phyloP scores from a whole-genome alignment of 2,797 vertebrate genomes.

The Trachops cirrhosus region DNA sequence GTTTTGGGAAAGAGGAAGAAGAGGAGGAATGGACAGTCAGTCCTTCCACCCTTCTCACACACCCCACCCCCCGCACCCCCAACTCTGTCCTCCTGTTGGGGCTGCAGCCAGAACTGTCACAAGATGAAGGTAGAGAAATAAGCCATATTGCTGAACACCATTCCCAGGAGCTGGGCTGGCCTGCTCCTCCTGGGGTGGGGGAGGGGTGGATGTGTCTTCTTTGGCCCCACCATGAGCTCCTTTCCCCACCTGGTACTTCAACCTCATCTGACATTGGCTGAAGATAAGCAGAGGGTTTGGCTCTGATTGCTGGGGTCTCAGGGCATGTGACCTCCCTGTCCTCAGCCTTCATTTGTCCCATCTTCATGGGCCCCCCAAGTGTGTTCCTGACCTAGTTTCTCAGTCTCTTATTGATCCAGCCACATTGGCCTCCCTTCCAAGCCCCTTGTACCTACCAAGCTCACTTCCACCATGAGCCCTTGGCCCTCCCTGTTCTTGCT shows the following conservation, averaged over 20 bases:
- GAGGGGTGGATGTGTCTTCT: not conserved
- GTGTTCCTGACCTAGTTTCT: not conserved
- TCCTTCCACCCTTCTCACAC: not conserved
- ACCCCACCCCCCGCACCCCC: not conserved
- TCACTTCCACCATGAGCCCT: not conserved
- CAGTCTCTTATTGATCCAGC: not conserved
- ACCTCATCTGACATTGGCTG: rapidly evolving
- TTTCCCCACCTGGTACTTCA: not conserved
- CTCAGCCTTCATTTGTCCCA: not conserved
- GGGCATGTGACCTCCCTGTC: not conserved
- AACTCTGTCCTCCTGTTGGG: not conserved
- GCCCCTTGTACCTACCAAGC: not conserved
- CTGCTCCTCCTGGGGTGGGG: not conserved
- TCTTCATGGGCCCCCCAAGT: not conserved
- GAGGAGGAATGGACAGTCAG: not conserved
- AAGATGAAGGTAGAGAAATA: not conserved
- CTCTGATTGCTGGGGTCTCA: not conserved
- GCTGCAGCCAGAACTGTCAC: not conserved
- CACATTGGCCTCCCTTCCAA: not conserved
- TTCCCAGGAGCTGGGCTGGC: not conserved
- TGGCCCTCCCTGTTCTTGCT: not conserved
- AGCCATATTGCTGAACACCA: not conserved
- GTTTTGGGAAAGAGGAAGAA: not conserved
- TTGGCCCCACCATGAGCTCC: not conserved
- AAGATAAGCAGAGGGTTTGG: not conserved